These are phyloP conservation scores for Neotoxoptera formosana DNA, from an alignment of 1,140 invertebrate genomes.

Conservation along the genomic window DNA sequence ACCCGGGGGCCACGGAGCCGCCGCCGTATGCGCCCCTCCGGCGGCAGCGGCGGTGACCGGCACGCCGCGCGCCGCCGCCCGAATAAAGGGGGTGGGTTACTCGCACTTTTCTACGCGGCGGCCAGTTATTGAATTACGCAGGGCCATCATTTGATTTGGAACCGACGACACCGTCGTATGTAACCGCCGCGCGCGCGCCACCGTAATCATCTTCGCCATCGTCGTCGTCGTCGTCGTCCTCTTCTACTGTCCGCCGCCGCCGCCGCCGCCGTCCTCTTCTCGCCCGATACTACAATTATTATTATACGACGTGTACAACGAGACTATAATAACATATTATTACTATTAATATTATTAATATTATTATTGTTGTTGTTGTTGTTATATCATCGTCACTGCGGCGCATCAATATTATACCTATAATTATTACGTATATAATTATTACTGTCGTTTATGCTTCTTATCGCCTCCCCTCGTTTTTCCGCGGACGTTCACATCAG, in stretches of 20 bases:
- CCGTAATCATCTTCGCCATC: constrained; percentile 3
- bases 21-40: neutral
- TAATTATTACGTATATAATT: neutral
- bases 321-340: neutral
- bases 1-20: neutral
- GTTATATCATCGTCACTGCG: neutral
- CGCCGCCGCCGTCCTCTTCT: neutral
- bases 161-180: constrained; percentile 56
- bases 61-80: neutral
- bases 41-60: neutral
- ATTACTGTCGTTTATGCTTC: neutral
- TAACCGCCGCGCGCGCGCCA: constrained; percentile 17
- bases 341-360: neutral
- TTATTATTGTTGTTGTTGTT: neutral
- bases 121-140: constrained; percentile 57
- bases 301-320: neutral
- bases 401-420: neutral
- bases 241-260: neutral
- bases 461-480: neutral
- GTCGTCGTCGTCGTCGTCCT: neutral
- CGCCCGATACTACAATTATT: neutral
- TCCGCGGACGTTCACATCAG: neutral
- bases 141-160: constrained; percentile 58
- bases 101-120: constrained; percentile 54
- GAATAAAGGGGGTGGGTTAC: constrained; percentile 37